These are phyloP conservation scores for Microplitis demolitor DNA, from an alignment of 1,140 invertebrate species.

Conservation along the genomic window DNA sequence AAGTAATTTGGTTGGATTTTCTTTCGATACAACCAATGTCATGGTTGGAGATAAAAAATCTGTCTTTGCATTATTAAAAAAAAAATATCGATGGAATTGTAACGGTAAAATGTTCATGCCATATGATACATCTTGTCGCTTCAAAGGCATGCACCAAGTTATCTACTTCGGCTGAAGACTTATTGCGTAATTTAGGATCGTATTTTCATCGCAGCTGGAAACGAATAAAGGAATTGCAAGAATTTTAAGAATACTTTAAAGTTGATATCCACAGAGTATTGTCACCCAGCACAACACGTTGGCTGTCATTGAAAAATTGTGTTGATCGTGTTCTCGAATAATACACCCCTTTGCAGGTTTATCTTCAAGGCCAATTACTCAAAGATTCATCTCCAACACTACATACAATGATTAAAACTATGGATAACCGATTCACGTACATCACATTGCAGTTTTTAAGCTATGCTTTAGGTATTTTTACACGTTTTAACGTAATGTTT, in stretches of 20 bases:
- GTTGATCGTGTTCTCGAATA: neutral
- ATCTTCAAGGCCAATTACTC: neutral
- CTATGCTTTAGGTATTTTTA: neutral
- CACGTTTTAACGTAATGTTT: neutral
- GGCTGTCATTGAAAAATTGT: neutral
- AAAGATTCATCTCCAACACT: neutral
- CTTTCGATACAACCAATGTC: neutral
- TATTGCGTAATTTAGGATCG: neutral
- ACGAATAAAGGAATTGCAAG: neutral
- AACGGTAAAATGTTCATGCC: neutral
- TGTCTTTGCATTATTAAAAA: neutral
- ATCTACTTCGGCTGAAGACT: neutral
- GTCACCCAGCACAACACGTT: neutral
- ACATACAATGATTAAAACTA: neutral
- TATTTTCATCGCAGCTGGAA: neutral
- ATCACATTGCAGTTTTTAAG: neutral
- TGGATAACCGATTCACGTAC: neutral
- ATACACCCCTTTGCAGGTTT: neutral
- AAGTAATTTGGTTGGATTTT: neutral
- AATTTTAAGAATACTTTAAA: neutral
- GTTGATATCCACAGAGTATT: neutral
- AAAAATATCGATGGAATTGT: neutral
- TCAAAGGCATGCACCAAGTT: neutral
- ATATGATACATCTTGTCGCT: neutral
- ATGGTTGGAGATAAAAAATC: neutral